A percentile compares a stretch with the other conserved stretches of the same genome.
These are phyloP conservation scores for Fragum fragum DNA, from an alignment of 2,888 invertebrate genomes.

Conservation along the genomic window DNA sequence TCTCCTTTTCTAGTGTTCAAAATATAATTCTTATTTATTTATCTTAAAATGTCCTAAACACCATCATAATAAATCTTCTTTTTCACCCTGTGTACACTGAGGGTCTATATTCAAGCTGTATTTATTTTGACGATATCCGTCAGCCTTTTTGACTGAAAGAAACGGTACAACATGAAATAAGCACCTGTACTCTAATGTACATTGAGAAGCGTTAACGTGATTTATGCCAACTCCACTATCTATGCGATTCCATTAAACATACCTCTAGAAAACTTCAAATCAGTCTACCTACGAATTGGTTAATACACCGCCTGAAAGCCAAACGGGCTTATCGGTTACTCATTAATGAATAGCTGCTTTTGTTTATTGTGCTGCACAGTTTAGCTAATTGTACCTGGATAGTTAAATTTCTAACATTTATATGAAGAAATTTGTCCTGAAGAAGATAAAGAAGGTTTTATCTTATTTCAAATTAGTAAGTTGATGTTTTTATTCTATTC, in stretches of 20 bases:
- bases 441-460: background rate
- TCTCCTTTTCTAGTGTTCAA: no score
- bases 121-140: no score
- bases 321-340: background rate
- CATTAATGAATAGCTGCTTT: background rate
- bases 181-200: constrained; percentile 1
- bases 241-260: constrained; percentile 6
- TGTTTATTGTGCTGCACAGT: background rate
- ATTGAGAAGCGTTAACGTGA: background rate
- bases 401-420: background rate
- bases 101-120: no score
- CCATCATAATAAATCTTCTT: no score
- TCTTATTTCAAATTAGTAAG: background rate
- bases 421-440: background rate
- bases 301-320: constrained; percentile 1
- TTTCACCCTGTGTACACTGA: no score
- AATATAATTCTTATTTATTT: no score
- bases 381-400: background rate
- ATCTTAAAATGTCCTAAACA: no score
- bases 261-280: background rate
- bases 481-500: no score
- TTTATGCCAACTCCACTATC: background rate
- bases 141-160: no score
- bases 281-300: no score
- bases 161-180: no score